phyloP scores from a whole-genome alignment of 2,888 invertebrate species.

The Stenotaenia linearis region DNA sequence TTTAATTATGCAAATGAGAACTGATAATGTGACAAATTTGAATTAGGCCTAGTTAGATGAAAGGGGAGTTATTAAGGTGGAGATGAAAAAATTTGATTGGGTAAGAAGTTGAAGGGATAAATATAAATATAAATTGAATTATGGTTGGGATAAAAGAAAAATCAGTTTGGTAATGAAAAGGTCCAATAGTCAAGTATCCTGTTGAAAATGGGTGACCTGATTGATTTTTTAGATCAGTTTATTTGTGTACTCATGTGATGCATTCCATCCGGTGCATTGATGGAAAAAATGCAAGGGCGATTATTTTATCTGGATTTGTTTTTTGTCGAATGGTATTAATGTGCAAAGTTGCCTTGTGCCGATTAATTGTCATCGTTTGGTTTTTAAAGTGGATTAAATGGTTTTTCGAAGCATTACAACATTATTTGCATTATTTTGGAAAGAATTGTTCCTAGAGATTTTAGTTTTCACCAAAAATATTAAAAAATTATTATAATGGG shows the following conservation, averaged over 20 bases:
- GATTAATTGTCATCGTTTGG: neutral
- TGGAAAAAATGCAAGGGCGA: neutral
- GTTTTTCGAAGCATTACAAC: no score
- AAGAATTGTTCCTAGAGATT: no score
- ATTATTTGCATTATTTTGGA: no score
- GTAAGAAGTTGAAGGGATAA: neutral
- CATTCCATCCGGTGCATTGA: neutral
- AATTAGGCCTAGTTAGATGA: neutral
- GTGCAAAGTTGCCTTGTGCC: neutral
- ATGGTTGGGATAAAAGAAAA: neutral
- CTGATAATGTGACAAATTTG: conserved; percentile 26
- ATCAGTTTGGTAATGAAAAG: neutral
- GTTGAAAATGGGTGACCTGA: neutral
- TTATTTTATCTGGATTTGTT: neutral
- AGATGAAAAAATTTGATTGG: neutral
- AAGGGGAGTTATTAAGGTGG: neutral
- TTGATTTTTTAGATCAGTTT: neutral
- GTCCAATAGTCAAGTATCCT: neutral
- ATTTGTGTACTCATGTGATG: neutral
- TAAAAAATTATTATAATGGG: neutral
- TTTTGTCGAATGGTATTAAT: neutral
- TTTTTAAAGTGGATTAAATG: no score
- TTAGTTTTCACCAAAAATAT: no score
- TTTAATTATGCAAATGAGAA: conserved; percentile 17
- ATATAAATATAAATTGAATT: neutral